A percentile compares a stretch with the other conserved stretches of the same genome.
Conservation (phyloP, 2,797 vertebrate species). For the Clarias fuscus region DNA sequence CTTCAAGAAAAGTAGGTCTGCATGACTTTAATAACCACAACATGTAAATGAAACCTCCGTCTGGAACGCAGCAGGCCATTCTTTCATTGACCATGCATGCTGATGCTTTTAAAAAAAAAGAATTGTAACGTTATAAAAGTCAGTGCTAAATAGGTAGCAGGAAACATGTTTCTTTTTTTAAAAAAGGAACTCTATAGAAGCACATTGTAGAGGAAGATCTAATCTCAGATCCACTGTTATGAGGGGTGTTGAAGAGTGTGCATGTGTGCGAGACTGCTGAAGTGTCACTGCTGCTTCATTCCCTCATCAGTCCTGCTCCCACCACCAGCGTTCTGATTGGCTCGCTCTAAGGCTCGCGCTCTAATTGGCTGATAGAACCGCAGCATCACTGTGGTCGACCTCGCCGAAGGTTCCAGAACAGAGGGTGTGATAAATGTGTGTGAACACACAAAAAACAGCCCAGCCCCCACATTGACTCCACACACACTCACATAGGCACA, state of each 20-base stretch:
- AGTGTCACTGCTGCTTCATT: constrained; percentile 26
- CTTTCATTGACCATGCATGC: too few relatives aligned
- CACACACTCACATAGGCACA: constrained; percentile 22
- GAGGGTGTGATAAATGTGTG: constrained; percentile 75
- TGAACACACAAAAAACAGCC: constrained; percentile 18
- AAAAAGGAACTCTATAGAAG: not conserved
- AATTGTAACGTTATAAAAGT: not conserved
- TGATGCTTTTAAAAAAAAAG: too few relatives aligned
- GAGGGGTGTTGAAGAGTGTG: not conserved
- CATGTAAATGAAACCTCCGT: not conserved
- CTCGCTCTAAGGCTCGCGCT: constrained; percentile 47
- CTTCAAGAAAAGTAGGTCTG: not conserved
- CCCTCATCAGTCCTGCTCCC: constrained; percentile 22
- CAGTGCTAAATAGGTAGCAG: not conserved
- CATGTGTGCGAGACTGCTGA: constrained; percentile 45
- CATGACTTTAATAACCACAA: not conserved
- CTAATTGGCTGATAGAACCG: constrained; percentile 72
- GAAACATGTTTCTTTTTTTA: not conserved
- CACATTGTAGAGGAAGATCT: not conserved
- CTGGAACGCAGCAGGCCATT: not conserved
- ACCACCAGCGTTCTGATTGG: constrained; percentile 7
- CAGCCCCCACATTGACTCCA: constrained; percentile 6
- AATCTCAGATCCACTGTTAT: not conserved
- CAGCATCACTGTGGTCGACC: constrained; percentile 66
- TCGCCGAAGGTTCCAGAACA: constrained; percentile 68